Conservation (phyloP, 35 echinoderm and acorn worm species). For the Hemicentrotus pulcherrimus region DNA sequence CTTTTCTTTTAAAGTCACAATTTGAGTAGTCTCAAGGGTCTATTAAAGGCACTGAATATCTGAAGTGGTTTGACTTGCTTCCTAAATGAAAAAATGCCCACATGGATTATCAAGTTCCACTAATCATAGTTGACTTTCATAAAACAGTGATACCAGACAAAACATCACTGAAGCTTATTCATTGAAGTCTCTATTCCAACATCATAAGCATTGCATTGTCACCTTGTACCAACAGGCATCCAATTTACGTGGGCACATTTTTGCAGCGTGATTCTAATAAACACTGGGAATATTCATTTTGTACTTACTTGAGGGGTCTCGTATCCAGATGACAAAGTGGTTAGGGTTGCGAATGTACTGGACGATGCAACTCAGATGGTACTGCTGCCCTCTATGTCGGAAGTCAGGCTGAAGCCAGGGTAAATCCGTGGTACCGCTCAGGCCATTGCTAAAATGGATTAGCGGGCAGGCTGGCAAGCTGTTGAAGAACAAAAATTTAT, state of each 20-base stretch:
- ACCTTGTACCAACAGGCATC: neutral
- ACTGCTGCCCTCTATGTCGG: slow-evolving; percentile 41
- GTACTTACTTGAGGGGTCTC: slow-evolving; percentile 77
- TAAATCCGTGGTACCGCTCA: slow-evolving; percentile 9
- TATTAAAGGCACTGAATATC: too few species aligned
- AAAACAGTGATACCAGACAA: too few species aligned
- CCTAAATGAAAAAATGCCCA: too few species aligned
- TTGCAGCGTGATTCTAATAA: neutral
- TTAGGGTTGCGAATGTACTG: slow-evolving; percentile 81
- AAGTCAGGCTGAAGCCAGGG: slow-evolving; percentile 52
- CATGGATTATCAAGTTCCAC: too few species aligned
- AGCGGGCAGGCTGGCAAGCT: slow-evolving; percentile 82
- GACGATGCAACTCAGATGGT: slow-evolving; percentile 63
- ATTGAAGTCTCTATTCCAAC: neutral
- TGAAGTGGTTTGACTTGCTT: too few species aligned
- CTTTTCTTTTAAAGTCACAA: too few species aligned
- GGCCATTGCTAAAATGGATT: slow-evolving; percentile 80
- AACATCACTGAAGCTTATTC: neutral
- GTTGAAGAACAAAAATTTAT: slow-evolving; percentile 32
- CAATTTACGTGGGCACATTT: too few species aligned
- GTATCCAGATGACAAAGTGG: slow-evolving; percentile 85
- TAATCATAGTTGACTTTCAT: too few species aligned
- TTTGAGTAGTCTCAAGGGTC: too few species aligned
- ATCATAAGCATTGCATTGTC: neutral
- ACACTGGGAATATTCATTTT: neutral